Base-by-base conservation (phyloP, 2,888 invertebrate species). In the Drosophila differens region DNA sequence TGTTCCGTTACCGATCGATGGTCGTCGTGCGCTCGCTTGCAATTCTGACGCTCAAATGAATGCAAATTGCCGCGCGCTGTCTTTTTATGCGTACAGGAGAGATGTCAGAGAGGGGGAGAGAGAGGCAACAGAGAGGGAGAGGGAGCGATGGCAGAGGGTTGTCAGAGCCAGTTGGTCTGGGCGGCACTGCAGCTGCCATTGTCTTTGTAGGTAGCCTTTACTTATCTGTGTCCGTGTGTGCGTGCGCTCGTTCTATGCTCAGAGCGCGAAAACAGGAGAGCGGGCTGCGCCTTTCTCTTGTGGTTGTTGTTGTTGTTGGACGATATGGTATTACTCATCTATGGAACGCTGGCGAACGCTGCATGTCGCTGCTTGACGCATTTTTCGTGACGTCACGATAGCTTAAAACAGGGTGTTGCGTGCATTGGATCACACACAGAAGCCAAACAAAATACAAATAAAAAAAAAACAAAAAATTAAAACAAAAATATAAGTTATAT, bases 331-430 rank as follows among this genome's bases (percentile, higher is more conserved):
- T 76, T 80, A 75, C 52, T 81, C 59, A 69, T 59, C 41, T 52
- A 44, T 12, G 57, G 19, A 37, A 25, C 47, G 47, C 37, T 35
- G 47, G 12, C 28, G 22, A 66, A 79, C 88, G 71, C 16, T 16
- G 16, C 47, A 25, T 41, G 85, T 85, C 70, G 58, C 76, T 85
- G 85, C 85, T 89, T 91, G 85, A 91, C 90, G 89, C 71, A 66
- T 47, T 28, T 62, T 47, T 41, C 51, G 69, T 82, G 85, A 74
- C 85, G 84, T 88, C 89, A 88, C 63, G 30, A 63, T 6, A 4
- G 33, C 55, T 49, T 30, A 44, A 60, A 62, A 80, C 84, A 74
- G 84, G 84, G 89, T 69, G 65, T 44, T 60, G 32, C 47, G 28
- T 57, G 33, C 19, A 3, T 54, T 47, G 25, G 25, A 25, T 16